Conservation (phyloP, 2,888 invertebrate species). For the Monochamus alternatus region DNA sequence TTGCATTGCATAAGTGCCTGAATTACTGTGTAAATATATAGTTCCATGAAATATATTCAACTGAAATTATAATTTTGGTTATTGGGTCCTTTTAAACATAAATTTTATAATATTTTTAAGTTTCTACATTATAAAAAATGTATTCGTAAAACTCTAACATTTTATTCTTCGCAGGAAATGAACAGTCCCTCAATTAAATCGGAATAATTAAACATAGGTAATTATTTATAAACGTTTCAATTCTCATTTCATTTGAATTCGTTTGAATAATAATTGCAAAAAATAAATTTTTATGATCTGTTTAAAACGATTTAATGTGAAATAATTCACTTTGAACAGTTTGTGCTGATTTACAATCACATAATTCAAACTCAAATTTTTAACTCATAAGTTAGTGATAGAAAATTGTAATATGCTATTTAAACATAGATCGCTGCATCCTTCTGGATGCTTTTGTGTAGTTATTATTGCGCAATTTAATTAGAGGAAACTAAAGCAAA, state of each 20-base stretch:
- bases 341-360: background rate
- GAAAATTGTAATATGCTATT: too few relatives aligned
- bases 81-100: too few relatives aligned
- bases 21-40: conserved; percentile 11
- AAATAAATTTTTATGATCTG: background rate
- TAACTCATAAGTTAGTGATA: background rate
- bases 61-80: too few relatives aligned
- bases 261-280: background rate
- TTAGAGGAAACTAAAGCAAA: too few relatives aligned
- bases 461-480: too few relatives aligned
- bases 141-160: too few relatives aligned
- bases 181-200: background rate
- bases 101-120: too few relatives aligned
- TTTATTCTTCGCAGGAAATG: too few relatives aligned
- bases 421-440: too few relatives aligned
- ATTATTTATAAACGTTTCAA: background rate
- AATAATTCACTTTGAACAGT: background rate
- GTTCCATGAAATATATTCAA: background rate
- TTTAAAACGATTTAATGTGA: background rate
- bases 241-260: background rate
- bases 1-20: background rate
- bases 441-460: too few relatives aligned
- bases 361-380: background rate
- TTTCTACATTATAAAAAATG: too few relatives aligned
- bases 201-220: background rate